phyloP scores from a whole-genome alignment of 2,113 vertebrate species.

The Edolisoma coerulescens region DNA sequence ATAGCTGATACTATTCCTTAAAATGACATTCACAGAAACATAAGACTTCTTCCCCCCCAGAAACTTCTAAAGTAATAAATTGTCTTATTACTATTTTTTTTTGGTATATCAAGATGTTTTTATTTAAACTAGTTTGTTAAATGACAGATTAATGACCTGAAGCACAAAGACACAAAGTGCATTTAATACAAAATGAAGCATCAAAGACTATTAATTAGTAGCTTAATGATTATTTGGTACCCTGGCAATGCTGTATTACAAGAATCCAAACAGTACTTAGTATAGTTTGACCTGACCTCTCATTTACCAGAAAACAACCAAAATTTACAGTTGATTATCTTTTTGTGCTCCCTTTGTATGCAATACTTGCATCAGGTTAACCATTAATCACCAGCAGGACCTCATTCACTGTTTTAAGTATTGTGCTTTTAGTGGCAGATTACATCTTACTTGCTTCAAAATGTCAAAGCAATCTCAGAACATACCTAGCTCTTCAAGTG shows the following conservation, averaged over 20 bases:
- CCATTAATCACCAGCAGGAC: not conserved
- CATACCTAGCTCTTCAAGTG: constrained; percentile 93
- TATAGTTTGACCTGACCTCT: not conserved
- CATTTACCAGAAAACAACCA: not conserved
- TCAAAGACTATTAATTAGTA: not conserved
- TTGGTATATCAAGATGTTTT: accelerated
- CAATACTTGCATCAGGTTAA: not conserved
- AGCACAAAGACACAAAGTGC: not conserved
- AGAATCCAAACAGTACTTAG: not conserved
- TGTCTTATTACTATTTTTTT: not conserved
- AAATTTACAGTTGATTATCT: not conserved
- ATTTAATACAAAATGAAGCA: not conserved
- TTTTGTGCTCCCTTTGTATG: not conserved
- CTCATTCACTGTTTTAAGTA: not conserved
- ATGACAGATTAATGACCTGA: not conserved
- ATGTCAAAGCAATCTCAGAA: not conserved
- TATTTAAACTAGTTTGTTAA: not conserved
- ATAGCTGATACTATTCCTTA: not conserved
- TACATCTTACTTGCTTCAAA: not conserved
- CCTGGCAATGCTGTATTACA: not conserved
- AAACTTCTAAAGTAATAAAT: not conserved
- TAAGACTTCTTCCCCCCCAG: not conserved
- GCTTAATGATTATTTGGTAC: not conserved
- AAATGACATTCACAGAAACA: not conserved
- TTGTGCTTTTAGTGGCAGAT: not conserved